These are phyloP conservation scores for Alexandromys fortis DNA, from an alignment of 2,113 vertebrate species.

Conservation along the genomic window DNA sequence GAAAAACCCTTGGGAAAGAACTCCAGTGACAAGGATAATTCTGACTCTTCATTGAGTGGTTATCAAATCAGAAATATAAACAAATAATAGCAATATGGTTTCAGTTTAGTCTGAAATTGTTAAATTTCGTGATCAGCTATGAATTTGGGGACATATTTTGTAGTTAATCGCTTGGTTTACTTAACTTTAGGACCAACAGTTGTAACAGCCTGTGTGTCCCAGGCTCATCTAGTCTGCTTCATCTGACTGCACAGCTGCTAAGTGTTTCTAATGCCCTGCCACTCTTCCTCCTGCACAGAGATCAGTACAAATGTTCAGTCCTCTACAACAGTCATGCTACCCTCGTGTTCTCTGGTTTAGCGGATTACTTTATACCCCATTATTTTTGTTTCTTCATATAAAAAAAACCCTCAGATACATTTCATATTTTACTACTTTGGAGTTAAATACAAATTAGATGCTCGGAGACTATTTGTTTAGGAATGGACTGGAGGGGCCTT, in stretches of 20 bases:
- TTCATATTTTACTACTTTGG: background rate
- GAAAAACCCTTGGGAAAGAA: constrained; percentile 59
- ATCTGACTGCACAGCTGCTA: background rate
- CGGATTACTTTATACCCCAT: background rate
- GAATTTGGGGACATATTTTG: background rate
- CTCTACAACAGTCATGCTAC: background rate
- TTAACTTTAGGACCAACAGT: background rate
- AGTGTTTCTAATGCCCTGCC: background rate
- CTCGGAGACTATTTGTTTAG: constrained; percentile 13
- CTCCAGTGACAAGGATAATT: background rate
- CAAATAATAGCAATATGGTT: background rate
- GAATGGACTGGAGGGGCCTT: background rate
- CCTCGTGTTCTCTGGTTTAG: background rate
- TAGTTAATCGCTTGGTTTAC: background rate
- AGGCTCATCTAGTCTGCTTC: background rate
- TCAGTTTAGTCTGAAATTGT: background rate
- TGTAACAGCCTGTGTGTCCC: background rate
- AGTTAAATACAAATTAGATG: background rate
- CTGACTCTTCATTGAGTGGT: background rate
- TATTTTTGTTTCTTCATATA: background rate
- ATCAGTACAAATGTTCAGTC: background rate
- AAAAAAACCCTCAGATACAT: background rate
- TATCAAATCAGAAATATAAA: background rate
- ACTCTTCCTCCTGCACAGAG: background rate
- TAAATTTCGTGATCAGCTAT: background rate